phyloP scores from a whole-genome alignment of 2,113 vertebrate genomes.

The Triplophysa tibetana region DNA sequence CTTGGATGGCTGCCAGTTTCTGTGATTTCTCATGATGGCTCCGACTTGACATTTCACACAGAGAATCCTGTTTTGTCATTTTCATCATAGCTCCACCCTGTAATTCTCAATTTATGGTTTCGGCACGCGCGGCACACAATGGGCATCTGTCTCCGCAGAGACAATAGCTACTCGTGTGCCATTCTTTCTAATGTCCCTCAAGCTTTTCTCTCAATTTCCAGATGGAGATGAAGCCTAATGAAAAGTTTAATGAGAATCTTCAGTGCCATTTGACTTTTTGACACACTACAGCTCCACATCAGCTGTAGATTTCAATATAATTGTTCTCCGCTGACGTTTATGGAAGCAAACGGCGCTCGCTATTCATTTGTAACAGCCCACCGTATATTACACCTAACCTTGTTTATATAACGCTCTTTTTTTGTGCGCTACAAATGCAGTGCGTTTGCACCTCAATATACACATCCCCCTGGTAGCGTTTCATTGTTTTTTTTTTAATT shows the following conservation, averaged over 20 bases:
- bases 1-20: slow-evolving; percentile 32
- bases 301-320: slow-evolving; percentile 34
- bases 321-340: slow-evolving; percentile 30
- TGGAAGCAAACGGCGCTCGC: slow-evolving; percentile 20
- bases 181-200: slow-evolving; percentile 9
- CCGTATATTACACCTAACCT: neutral
- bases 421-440: neutral
- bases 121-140: slow-evolving; percentile 25
- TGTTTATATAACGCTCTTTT: slow-evolving; percentile 18
- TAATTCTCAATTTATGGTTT: slow-evolving; percentile 50
- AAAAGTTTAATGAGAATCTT: slow-evolving; percentile 47
- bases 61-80: slow-evolving; percentile 51
- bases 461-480: neutral
- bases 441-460: neutral
- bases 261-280: slow-evolving; percentile 17
- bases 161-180: slow-evolving; percentile 36
- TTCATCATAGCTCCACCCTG: slow-evolving; percentile 21
- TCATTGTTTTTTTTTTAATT: neutral
- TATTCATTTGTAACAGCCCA: slow-evolving; percentile 17
- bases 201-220: slow-evolving; percentile 36
- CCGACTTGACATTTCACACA: slow-evolving; percentile 50
- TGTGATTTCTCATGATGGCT: slow-evolving; percentile 26
- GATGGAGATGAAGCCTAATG: slow-evolving; percentile 38
- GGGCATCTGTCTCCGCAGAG: slow-evolving; percentile 20
- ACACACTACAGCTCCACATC: slow-evolving; percentile 15